Conservation (phyloP, 1,140 invertebrate genomes). For the Drosophila tsacasi region DNA sequence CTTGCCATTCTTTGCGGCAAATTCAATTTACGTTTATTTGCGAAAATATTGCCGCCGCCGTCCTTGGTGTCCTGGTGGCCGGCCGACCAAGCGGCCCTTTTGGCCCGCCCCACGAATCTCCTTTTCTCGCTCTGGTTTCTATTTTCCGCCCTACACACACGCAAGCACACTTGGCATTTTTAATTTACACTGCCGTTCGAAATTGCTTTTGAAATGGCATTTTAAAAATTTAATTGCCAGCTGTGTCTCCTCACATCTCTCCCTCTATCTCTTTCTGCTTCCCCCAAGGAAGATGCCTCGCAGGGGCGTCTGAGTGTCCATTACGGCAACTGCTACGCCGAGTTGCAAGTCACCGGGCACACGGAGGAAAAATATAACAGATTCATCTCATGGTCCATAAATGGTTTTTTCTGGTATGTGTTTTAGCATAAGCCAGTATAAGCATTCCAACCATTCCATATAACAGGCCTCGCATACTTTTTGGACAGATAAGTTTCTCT, state of each 20-base stretch:
- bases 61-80: conserved; percentile 22
- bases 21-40: conserved; percentile 73
- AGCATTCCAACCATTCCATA: neutral
- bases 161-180: conserved; percentile 51
- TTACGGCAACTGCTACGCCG: conserved; percentile 51
- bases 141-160: conserved; percentile 8
- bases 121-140: conserved; percentile 32
- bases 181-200: conserved; percentile 55
- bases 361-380: conserved; percentile 7
- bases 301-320: conserved; percentile 53
- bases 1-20: conserved; percentile 41
- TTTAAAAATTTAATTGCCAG: conserved; percentile 79
- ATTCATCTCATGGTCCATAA: neutral
- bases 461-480: neutral
- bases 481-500: too few species aligned
- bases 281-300: conserved; percentile 27
- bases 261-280: neutral
- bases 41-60: conserved; percentile 43
- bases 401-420: neutral
- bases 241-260: neutral
- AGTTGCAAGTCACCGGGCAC: conserved; percentile 63
- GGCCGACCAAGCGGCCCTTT: neutral
- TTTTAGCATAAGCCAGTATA: neutral
- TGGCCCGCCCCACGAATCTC: neutral
- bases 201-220: conserved; percentile 74